Evolutionary conservation across 2,888 invertebrate species (phyloP), one percentile per base, ranked within the genome.

Genomic region (Beris chalybata): DNA sequence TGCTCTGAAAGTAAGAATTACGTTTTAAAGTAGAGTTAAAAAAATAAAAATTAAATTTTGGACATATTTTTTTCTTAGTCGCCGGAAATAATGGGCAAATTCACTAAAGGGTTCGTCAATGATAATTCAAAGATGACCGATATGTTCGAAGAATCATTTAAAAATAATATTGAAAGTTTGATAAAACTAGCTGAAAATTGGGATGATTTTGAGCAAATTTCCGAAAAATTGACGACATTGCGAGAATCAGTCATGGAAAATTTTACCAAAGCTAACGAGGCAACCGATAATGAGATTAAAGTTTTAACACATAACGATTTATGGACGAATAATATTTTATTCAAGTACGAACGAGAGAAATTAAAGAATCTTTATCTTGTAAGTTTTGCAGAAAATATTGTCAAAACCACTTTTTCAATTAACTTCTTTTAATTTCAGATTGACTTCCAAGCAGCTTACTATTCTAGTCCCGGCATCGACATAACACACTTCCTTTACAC

Each of bases 291-390:
- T 11, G 76, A 75, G 63, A 65, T 79, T 55, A 79, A 80, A 57
- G 84, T 84, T 12, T 76, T 84, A n/a, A 84, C 83, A 71, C 84
- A 84, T 67, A 84, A 84, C 3, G 84, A 84, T 73, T 73, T 84
- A 6, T 84, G 84, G 84, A 76, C 81, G 0, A 84, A 84, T 70
- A 84, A 84, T 70, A 79, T 84, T 72, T 78, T 84, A 72, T 84
- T 84, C 69, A 80, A 81, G 70, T 81, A 82, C 68, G 72, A 79
- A 67, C 71, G 76, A 13, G 67, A 74, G 15, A 76, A 74, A 29
- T 74, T 81, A 7, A 72, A 74, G 50, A 81, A 83, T 30, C 75
- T 80, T 12, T 76, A 76, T 69, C 81, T 82, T 67, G 82, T 82
- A 74, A 76, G 80, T 76, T 15, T 13, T 22, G n/a, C 31, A 11